Evolutionary conservation across 92 coral and sea anemone species (phyloP).

Genomic region (Porites divaricata): DNA sequence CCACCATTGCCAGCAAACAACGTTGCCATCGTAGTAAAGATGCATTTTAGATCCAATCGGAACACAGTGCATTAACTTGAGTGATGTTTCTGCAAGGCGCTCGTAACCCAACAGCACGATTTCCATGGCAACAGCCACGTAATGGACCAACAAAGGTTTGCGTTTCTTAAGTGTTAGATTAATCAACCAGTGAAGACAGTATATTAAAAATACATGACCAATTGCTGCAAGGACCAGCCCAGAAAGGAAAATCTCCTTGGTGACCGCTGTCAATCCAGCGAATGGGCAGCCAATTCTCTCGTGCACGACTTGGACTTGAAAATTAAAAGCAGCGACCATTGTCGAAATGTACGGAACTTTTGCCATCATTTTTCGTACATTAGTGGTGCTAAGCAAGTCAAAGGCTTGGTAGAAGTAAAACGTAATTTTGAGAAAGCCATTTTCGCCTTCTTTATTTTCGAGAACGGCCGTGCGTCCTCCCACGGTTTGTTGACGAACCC

Average conservation of each 20-base stretch:
- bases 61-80: conserved; percentile 61
- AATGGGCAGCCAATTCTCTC: conserved; percentile 72
- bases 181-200: conserved; percentile 31
- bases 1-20: conserved; percentile 75
- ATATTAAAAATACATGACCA: conserved; percentile 28
- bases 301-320: conserved; percentile 38
- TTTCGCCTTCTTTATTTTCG: background rate
- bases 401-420: conserved; percentile 63
- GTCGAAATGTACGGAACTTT: conserved; percentile 24
- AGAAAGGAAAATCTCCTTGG: conserved; percentile 61
- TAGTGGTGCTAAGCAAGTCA: conserved; percentile 30
- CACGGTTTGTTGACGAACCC: background rate
- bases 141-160: conserved; percentile 40
- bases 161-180: conserved; percentile 12
- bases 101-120: conserved; percentile 67
- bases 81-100: conserved; percentile 54
- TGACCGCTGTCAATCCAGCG: conserved; percentile 70
- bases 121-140: conserved; percentile 65
- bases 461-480: background rate
- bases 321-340: conserved; percentile 46
- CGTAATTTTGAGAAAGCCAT: conserved; percentile 44
- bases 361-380: background rate
- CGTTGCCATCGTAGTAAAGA: conserved; percentile 58
- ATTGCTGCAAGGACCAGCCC: conserved; percentile 46
- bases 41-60: conserved; percentile 33